Base-by-base conservation (phyloP, 2,888 invertebrate species). In the Drosophila ustulata region DNA sequence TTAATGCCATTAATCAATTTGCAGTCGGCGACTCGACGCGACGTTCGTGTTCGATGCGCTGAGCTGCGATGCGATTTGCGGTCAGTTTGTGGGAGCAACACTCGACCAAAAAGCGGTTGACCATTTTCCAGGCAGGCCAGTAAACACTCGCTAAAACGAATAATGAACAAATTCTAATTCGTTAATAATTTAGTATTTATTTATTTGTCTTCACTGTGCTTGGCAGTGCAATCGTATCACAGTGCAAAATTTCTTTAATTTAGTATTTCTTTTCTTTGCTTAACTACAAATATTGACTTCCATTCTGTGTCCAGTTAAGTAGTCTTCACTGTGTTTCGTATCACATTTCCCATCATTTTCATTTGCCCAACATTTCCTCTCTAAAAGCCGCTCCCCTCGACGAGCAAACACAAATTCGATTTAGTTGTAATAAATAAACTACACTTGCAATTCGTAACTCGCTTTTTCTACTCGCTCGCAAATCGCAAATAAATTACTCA, bases 1-100 rank as follows among this genome's bases (percentile, higher is more conserved):
- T 82, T 85, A 73, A 71, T 68, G 80, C 88, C 88, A 88, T 84
- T 84, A 82, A 84, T 84, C 83, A 84, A 85, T 84, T 80, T 82
- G 78, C 71, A 69, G 82, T 73, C 72, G 53, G 23, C 80, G 66
- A 41, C 34, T 9, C 34, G 32, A 39, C 13, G 39, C 39, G n/a
- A 56, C 50, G 65, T 73, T 71, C 62, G 63, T 59, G 56, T 23
- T 51, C 52, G 45, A 55, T 39, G 68, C 50, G 72, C 65, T 74
- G 53, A 37, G 34, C 37, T 28, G 9, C 46, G 37, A 43, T 47
- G 51, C 62, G 58, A 58, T 74, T 74, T 74, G 63, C 53, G 75
- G 73, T 72, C 72, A 72, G 72, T 71, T 65, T 58, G 71, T 71
- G 71, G 71, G 69, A 69, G 59, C 68, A 50, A 59, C 32, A 59